phyloP scores from a whole-genome alignment of 1,140 invertebrate genomes.

The Caenorhabditis briggsae region DNA sequence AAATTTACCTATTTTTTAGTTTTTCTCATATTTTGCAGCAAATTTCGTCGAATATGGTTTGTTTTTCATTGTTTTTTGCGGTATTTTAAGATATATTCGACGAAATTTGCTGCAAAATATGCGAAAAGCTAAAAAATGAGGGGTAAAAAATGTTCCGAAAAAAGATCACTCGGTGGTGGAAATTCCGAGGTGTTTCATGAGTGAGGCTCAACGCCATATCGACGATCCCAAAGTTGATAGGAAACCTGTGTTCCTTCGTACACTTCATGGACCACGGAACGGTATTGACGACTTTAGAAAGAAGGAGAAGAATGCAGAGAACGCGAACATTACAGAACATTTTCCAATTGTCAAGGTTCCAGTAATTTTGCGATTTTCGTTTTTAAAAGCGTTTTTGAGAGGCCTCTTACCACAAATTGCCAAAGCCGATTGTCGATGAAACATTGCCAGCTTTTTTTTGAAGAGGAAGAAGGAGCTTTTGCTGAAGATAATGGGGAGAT shows the following conservation, averaged over 20 bases:
- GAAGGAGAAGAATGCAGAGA: background rate
- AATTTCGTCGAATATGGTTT: too few relatives aligned
- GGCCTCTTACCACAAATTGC: background rate
- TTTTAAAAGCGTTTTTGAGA: background rate
- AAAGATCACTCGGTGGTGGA: slow-evolving; percentile 26
- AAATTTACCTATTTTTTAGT: too few relatives aligned
- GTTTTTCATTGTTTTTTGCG: too few relatives aligned
- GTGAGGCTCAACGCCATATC: background rate
- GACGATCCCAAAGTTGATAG: background rate
- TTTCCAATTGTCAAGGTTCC: background rate
- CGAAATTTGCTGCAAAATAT: too few relatives aligned
- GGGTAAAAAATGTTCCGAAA: too few relatives aligned
- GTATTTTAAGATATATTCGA: too few relatives aligned
- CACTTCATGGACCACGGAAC: background rate
- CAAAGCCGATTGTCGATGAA: background rate
- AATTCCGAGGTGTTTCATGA: slow-evolving; percentile 24
- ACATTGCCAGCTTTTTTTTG: too few relatives aligned
- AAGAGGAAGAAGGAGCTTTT: too few relatives aligned
- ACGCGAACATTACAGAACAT: background rate
- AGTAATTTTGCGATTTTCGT: background rate
- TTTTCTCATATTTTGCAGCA: too few relatives aligned
- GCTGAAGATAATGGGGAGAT: background rate
- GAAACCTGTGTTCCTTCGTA: background rate
- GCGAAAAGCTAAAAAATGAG: too few relatives aligned
- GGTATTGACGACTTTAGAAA: background rate